phyloP scores from a whole-genome alignment of 2,888 invertebrate genomes.

The Peribatodes rhomboidaria region DNA sequence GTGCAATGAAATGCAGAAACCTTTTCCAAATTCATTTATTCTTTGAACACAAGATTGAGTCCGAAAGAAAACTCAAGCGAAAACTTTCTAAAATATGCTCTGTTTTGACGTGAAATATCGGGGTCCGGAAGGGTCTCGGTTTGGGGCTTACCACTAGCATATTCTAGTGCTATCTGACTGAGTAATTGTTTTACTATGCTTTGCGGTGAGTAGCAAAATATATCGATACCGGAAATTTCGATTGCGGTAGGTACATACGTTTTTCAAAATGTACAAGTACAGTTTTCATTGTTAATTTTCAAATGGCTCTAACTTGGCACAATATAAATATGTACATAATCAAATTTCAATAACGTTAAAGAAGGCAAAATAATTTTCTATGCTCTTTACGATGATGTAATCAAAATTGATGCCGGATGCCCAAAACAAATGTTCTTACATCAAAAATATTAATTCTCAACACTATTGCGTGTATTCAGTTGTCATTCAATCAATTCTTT shows the following conservation, averaged over 20 bases:
- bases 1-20: conserved; percentile 52
- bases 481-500: conserved; percentile 7
- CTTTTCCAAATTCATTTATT: conserved; percentile 14
- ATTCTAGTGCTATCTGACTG: conserved; percentile 12
- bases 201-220: background rate
- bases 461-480: too few species aligned
- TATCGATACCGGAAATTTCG: background rate
- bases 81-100: conserved; percentile 8
- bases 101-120: conserved; percentile 17
- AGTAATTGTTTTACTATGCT: background rate
- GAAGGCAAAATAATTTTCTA: too few species aligned
- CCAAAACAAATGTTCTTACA: too few species aligned
- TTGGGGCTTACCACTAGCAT: conserved; percentile 12
- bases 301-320: too few species aligned
- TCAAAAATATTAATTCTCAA: too few species aligned
- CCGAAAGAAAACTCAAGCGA: conserved; percentile 1
- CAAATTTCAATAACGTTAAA: too few species aligned
- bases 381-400: too few species aligned
- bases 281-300: background rate
- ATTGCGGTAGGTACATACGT: background rate
- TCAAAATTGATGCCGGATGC: too few species aligned
- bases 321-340: too few species aligned
- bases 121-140: conserved; percentile 11
- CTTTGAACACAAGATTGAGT: conserved; percentile 1
- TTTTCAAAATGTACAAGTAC: background rate